Evolutionary conservation across 2,797 vertebrate genomes (phyloP), one percentile per base, ranked within the genome.

Genomic region (Cirrhinus mrigala): DNA sequence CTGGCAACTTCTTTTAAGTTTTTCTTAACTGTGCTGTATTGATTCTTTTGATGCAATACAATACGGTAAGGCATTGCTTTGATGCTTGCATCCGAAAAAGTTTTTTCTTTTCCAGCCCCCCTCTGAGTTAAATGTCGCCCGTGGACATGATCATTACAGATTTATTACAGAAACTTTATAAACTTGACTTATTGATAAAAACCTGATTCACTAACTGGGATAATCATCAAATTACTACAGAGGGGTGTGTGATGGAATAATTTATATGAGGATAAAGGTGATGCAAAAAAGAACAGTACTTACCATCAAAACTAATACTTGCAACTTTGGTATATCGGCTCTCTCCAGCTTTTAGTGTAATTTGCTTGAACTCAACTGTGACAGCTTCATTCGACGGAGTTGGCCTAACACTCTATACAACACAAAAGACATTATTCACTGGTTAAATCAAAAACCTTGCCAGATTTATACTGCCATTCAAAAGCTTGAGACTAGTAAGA

Each of bases 321-420:
- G 98, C 98, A 88, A 99, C 98, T 97, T 98, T 99, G 95, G 98
- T 98, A 91, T 99, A 99, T 97, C 97, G 96, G 92, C 94, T 98
- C 92, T 99, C 98, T 88, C 97, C 98, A 73, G 97, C 97, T 96
- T 98, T 98, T 89, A 99, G 94, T 1, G 98, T 99, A 86, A 99
- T 93, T 50, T 97, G 97, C 92, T 98, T 99, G 92, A 99, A 99
- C 88, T 99, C 96, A 81, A 99, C 92, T 3, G 96, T 95, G 84
- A 99, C 89, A 22, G 98, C 98, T 91, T 99, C 97, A 0, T 99
- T 99, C 90, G 98, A 97, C 60, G 98, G 98, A 68, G 97, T 97
- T 75, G 98, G 96, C 84, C 97, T 96, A 87, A 99, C 94, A 91
- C 98, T 99, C 98, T 99, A 94, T 33, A 90, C 92, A 89, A 91